These are phyloP conservation scores for Drosophila novamexicana DNA, from an alignment of 1,140 invertebrate species.

Conservation along the genomic window DNA sequence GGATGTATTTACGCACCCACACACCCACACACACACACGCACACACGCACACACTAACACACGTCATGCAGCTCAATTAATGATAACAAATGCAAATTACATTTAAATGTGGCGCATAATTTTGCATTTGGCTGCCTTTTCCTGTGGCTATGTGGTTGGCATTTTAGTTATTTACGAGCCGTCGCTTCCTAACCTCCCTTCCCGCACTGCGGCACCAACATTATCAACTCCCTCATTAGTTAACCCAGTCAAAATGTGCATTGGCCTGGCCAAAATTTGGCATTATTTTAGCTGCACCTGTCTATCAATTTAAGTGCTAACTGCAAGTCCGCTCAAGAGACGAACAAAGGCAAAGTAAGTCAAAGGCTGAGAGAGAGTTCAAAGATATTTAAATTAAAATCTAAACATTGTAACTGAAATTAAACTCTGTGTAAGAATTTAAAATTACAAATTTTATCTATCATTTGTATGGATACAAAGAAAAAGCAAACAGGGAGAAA, in stretches of 20 bases:
- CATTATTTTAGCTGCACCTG: slow-evolving; percentile 21
- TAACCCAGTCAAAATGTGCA: slow-evolving; percentile 10
- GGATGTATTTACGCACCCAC: slow-evolving; percentile 27
- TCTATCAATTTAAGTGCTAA: slow-evolving; percentile 13
- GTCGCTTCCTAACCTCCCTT: slow-evolving; percentile 10
- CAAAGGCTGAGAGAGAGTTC: too few relatives aligned
- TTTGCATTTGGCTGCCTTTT: slow-evolving; percentile 61
- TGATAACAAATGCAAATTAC: slow-evolving; percentile 68
- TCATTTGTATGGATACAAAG: too few relatives aligned
- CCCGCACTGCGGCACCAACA: too few relatives aligned
- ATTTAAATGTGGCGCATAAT: slow-evolving; percentile 61
- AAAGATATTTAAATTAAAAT: too few relatives aligned
- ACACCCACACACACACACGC: slow-evolving; percentile 26
- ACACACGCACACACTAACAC: slow-evolving; percentile 12
- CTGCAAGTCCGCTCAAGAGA: too few relatives aligned
- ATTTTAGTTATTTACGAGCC: slow-evolving; percentile 51
- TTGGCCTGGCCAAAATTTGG: slow-evolving; percentile 8
- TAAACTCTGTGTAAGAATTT: too few relatives aligned
- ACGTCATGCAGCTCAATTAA: slow-evolving; percentile 67
- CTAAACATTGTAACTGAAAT: too few relatives aligned
- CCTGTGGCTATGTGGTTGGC: slow-evolving; percentile 20
- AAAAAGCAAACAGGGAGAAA: too few relatives aligned
- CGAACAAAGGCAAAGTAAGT: too few relatives aligned
- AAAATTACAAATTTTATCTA: too few relatives aligned
- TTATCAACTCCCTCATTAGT: neutral